These are phyloP conservation scores for Cyrtodaria siliqua DNA, from an alignment of 2,888 invertebrate genomes.

Conservation along the genomic window DNA sequence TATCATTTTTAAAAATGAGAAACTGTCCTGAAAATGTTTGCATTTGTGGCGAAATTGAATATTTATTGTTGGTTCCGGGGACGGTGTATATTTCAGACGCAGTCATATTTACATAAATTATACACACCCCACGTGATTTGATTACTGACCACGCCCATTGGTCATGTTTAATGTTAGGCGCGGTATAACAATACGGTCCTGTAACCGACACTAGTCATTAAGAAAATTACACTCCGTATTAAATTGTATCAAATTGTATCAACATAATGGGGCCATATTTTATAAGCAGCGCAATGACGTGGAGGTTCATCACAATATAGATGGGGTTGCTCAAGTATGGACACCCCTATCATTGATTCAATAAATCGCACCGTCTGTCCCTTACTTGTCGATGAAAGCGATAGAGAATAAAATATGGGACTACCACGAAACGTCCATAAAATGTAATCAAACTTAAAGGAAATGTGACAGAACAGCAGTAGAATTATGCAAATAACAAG, in stretches of 20 bases:
- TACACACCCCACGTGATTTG: slow-evolving; percentile 43
- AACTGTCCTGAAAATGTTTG: slow-evolving; percentile 30
- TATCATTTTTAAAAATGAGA: slow-evolving; percentile 44
- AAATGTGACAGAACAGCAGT: too few species aligned
- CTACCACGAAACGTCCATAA: too few species aligned
- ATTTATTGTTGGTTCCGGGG: slow-evolving; percentile 42
- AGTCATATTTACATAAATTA: slow-evolving; percentile 60
- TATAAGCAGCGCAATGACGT: slow-evolving; percentile 23
- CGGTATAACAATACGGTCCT: slow-evolving; percentile 19
- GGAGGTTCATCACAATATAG: neutral
- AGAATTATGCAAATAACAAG: too few species aligned
- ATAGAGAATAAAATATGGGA: slow-evolving; percentile 1
- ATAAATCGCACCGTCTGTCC: slow-evolving; percentile 7
- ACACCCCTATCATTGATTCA: slow-evolving; percentile 6
- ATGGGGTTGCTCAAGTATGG: neutral
- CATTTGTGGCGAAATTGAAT: slow-evolving; percentile 39
- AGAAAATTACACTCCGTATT: slow-evolving; percentile 24
- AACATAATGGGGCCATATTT: slow-evolving; percentile 51
- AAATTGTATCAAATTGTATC: slow-evolving; percentile 52
- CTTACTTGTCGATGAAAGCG: slow-evolving; percentile 1
- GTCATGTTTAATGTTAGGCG: slow-evolving; percentile 5
- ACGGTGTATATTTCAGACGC: slow-evolving; percentile 48
- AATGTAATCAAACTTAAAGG: too few species aligned
- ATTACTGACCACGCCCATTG: slow-evolving; percentile 33
- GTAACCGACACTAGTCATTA: slow-evolving; percentile 54